Percentiles rank a stretch among this genome's conserved stretches.
Evolutionary conservation across 2,888 invertebrate genomes (phyloP).

Genomic region (Pyrrhia umbra): DNA sequence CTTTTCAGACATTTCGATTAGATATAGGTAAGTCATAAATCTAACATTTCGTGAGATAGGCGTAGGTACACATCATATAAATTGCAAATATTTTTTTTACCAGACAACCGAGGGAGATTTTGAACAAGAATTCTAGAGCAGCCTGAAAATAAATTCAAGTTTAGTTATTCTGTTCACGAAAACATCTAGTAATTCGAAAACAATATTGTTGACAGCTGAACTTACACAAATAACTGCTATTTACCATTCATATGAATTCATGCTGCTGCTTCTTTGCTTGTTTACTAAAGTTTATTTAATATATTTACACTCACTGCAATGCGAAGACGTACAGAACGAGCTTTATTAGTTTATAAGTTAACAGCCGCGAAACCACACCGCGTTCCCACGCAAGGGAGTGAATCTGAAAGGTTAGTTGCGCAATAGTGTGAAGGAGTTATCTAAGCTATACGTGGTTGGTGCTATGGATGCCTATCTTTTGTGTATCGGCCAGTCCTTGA

Average conservation of each 20-base stretch:
- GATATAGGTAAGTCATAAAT: no score
- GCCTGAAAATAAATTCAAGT: not conserved
- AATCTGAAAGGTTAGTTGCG: constrained; percentile 63
- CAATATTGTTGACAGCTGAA: not conserved
- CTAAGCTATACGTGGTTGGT: constrained; percentile 36
- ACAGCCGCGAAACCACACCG: constrained; percentile 22
- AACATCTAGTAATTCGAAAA: not conserved
- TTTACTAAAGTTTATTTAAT: not conserved
- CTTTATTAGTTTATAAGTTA: constrained; percentile 17
- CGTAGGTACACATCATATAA: no score
- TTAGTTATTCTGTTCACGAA: not conserved
- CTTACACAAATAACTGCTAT: not conserved
- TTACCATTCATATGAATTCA: not conserved
- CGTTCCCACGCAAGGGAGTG: constrained; percentile 16
- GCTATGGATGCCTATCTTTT: constrained; percentile 53
- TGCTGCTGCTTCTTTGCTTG: not conserved
- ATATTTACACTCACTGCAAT: not conserved
- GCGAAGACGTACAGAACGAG: not conserved
- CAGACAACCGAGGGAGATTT: no score
- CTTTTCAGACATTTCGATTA: no score
- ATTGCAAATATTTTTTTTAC: no score
- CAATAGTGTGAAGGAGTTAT: constrained; percentile 63
- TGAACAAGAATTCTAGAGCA: not conserved
- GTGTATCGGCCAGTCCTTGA: constrained; percentile 76
- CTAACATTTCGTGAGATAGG: no score